A percentile compares a stretch with the other conserved stretches of the same genome.
Evolutionary conservation across 2,888 invertebrate species (phyloP).

Genomic region (Drosophila phalerata): DNA sequence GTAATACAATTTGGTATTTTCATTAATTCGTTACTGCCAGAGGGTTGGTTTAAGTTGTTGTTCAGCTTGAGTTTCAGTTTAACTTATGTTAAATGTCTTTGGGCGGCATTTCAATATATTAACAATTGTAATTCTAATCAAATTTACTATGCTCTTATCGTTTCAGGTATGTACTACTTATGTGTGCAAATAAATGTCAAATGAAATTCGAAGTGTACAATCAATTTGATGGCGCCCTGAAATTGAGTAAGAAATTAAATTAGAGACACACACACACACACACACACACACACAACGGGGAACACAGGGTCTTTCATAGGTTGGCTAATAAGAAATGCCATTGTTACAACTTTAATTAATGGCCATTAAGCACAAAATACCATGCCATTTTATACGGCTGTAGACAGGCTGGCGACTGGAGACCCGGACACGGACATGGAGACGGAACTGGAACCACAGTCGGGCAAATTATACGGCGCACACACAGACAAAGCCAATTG

Average conservation of each 20-base stretch:
- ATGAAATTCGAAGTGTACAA: slow-evolving; percentile 44
- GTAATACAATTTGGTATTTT: slow-evolving; percentile 1
- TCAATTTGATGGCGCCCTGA: slow-evolving; percentile 42
- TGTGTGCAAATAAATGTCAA: slow-evolving; percentile 43
- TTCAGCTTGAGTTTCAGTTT: background rate
- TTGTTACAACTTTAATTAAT: slow-evolving; percentile 77
- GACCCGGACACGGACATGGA: slow-evolving; percentile 18
- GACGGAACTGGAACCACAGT: slow-evolving; percentile 33
- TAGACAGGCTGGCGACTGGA: slow-evolving; percentile 49
- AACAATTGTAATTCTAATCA: slow-evolving; percentile 55
- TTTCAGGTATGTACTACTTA: slow-evolving; percentile 64
- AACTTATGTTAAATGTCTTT: background rate
- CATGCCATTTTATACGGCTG: slow-evolving; percentile 57
- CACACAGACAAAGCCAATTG: slow-evolving; percentile 47
- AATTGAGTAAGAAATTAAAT: slow-evolving; percentile 74
- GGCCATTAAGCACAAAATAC: slow-evolving; percentile 67
- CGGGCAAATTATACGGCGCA: slow-evolving; percentile 43
- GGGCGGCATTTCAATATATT: slow-evolving; percentile 23
- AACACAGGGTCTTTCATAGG: slow-evolving; percentile 25
- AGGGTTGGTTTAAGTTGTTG: background rate
- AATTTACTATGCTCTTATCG: slow-evolving; percentile 36
- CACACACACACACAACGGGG: background rate
- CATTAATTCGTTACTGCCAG: slow-evolving; percentile 12
- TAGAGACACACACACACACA: slow-evolving; percentile 19
- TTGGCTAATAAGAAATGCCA: slow-evolving; percentile 69